phyloP scores from a whole-genome alignment of 2,797 vertebrate species.

The Mastacembelus armatus region DNA sequence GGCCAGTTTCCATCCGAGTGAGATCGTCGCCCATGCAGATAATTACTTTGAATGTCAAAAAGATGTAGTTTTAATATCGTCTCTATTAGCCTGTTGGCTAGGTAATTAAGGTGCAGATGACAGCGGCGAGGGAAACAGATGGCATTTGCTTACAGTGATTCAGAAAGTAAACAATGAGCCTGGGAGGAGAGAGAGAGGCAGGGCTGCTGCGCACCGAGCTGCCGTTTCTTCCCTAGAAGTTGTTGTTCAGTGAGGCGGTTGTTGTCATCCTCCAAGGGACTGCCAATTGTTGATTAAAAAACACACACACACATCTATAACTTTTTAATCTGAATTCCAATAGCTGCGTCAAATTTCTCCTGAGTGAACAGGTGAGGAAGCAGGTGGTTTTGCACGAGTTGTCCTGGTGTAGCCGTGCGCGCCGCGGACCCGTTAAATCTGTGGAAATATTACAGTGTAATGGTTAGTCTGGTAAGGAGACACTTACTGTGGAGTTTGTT shows the following conservation, averaged over 20 bases:
- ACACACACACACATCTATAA: constrained; percentile 7
- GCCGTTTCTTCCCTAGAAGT: constrained; percentile 37
- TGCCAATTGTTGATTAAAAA: constrained; percentile 48
- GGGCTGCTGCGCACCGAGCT: constrained; percentile 52
- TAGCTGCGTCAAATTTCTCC: neutral
- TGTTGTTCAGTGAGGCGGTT: constrained; percentile 40
- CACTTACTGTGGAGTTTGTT: too few relatives aligned
- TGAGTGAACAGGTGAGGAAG: constrained; percentile 62
- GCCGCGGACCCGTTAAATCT: constrained; percentile 27
- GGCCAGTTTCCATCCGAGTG: constrained; percentile 81
- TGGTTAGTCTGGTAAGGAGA: constrained; percentile 11
- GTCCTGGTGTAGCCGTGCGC: constrained; percentile 42
- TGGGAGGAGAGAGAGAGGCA: constrained; percentile 84
- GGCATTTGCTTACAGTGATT: constrained; percentile 98
- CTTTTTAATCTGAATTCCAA: constrained; percentile 44
- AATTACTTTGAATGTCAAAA: constrained; percentile 99
- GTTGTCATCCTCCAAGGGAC: constrained; percentile 39
- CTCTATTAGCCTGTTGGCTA: constrained; percentile 98
- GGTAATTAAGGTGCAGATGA: constrained; percentile 99
- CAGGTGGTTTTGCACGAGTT: constrained; percentile 57
- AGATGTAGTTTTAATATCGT: constrained; percentile 99
- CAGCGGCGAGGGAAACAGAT: constrained; percentile 97
- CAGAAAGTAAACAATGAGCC: constrained; percentile 94
- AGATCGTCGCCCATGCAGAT: constrained; percentile 89
- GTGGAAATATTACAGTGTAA: constrained; percentile 16